phyloP scores from a whole-genome alignment of 23 tunicate species.

The Ciona savignyi region DNA sequence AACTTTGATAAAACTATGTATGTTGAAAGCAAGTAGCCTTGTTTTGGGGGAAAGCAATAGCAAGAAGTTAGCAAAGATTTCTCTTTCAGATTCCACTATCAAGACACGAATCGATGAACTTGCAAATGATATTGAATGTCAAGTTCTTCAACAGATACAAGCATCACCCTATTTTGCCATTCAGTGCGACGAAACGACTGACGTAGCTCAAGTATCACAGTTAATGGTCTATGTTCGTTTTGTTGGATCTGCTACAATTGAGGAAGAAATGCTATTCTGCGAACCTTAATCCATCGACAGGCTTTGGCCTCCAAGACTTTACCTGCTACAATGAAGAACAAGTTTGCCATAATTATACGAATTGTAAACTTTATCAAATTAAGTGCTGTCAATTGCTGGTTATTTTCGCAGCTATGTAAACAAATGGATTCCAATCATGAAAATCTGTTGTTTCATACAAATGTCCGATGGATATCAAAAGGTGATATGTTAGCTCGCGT shows the following conservation, averaged over 20 bases:
- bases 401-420: slow-evolving; percentile 39
- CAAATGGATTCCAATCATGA: slow-evolving; percentile 56
- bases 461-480: slow-evolving; percentile 46
- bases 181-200: slow-evolving; percentile 46
- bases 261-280: slow-evolving; percentile 54
- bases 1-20: slow-evolving; percentile 40
- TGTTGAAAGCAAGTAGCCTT: slow-evolving; percentile 41
- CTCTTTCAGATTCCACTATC: slow-evolving; percentile 49
- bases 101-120: slow-evolving; percentile 43
- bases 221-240: slow-evolving; percentile 52
- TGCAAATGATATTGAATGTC: slow-evolving; percentile 46
- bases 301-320: slow-evolving; percentile 41
- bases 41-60: slow-evolving; percentile 40
- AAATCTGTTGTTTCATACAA: slow-evolving; percentile 51
- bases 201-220: slow-evolving; percentile 28
- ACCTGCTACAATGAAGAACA: slow-evolving; percentile 48
- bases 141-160: slow-evolving; percentile 33
- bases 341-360: slow-evolving; percentile 10
- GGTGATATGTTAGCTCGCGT: slow-evolving; percentile 32
- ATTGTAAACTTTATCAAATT: slow-evolving; percentile 20
- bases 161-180: slow-evolving; percentile 40
- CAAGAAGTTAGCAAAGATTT: slow-evolving; percentile 37
- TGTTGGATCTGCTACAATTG: slow-evolving; percentile 37
- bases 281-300: slow-evolving; percentile 25
- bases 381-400: slow-evolving; percentile 23